A percentile compares a stretch with the other conserved stretches of the same genome.
phyloP scores from a whole-genome alignment of 2,888 invertebrate genomes.

The Exocentrus adspersus region DNA sequence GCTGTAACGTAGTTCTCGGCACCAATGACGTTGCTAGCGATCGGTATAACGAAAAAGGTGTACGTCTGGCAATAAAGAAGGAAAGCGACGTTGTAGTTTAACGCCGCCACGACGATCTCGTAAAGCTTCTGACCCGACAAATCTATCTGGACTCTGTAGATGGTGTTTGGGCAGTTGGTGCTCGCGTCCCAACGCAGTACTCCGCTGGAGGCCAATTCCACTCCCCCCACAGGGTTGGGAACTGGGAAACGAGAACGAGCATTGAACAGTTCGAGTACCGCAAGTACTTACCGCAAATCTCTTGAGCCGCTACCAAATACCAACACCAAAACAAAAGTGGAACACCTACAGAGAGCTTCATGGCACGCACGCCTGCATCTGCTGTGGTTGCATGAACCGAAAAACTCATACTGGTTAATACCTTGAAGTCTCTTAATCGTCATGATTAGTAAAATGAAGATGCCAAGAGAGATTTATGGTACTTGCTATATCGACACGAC shows the following conservation, averaged over 20 bases:
- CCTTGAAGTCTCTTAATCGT: too few species aligned
- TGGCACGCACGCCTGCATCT: too few species aligned
- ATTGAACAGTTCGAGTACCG: too few species aligned
- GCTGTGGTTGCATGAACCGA: too few species aligned
- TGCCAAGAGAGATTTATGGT: too few species aligned
- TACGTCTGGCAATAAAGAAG: background rate
- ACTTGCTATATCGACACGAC: too few species aligned
- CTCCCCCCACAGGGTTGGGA: background rate
- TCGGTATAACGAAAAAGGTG: background rate
- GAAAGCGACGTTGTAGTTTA: background rate
- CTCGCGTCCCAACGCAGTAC: background rate
- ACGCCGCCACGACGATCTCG: background rate
- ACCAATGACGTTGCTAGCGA: background rate
- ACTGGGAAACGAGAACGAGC: background rate
- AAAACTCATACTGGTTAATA: too few species aligned
- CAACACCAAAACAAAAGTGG: too few species aligned
- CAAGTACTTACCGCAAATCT: slow-evolving; percentile 3
- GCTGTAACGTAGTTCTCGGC: background rate
- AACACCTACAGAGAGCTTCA: too few species aligned
- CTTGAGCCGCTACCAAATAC: too few species aligned
- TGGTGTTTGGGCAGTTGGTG: background rate
- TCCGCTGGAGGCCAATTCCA: background rate
- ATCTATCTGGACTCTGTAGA: background rate
- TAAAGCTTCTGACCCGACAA: background rate
- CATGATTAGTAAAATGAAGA: too few species aligned